Evolutionary conservation across 2,888 invertebrate genomes (phyloP).

Genomic region (Hyles lineata): DNA sequence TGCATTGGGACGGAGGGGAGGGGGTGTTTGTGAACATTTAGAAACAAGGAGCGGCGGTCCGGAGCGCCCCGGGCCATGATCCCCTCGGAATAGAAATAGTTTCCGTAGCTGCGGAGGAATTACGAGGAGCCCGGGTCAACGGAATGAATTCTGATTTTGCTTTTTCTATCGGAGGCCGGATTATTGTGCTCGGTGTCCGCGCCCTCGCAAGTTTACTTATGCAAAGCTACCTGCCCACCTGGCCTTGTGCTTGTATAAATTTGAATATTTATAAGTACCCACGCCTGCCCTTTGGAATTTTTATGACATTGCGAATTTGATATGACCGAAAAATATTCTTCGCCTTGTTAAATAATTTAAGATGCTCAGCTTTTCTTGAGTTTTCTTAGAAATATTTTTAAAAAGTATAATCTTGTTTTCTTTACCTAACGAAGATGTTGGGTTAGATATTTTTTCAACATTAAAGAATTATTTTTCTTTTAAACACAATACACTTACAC

Average conservation of each 20-base stretch:
- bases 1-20: constrained; percentile 45
- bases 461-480: not conserved
- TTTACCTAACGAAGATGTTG: not conserved
- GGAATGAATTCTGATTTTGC: constrained; percentile 81
- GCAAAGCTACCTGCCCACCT: constrained; percentile 61
- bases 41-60: constrained; percentile 54
- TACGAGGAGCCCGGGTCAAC: constrained; percentile 71
- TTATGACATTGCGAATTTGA: constrained; percentile 61
- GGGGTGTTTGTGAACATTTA: constrained; percentile 61
- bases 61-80: constrained; percentile 60
- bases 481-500: too few species aligned
- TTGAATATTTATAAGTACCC: constrained; percentile 64
- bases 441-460: not conserved
- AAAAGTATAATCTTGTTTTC: constrained; percentile 11
- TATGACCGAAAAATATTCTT: constrained; percentile 47
- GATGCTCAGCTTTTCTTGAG: constrained; percentile 40
- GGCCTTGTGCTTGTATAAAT: constrained; percentile 60
- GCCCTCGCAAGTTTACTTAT: constrained; percentile 61
- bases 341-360: constrained; percentile 48
- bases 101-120: constrained; percentile 68
- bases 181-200: constrained; percentile 62
- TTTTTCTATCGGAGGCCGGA: constrained; percentile 69
- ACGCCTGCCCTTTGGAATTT: constrained; percentile 52
- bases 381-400: constrained; percentile 31
- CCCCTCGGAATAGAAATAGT: constrained; percentile 79